Base-by-base conservation (phyloP, 1,140 invertebrate genomes). In the Drosophila ohnishii region DNA sequence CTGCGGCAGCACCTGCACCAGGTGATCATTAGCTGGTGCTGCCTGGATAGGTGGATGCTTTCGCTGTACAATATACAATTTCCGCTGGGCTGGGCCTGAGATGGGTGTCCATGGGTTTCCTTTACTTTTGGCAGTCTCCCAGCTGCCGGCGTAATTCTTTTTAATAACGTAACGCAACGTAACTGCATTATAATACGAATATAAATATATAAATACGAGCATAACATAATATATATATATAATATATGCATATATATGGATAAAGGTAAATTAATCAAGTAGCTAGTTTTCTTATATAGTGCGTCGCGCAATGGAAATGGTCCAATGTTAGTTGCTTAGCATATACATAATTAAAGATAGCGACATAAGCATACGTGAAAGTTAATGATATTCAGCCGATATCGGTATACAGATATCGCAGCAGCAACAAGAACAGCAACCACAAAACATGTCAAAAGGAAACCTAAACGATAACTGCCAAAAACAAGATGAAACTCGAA, bases 251-350 rank as follows among this genome's bases (percentile, higher is more conserved):
- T 65, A 73, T 73, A 73, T 63, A 67, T 67, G 62, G 64, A 69
- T 69, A 72, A 72, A 72, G 55, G 50, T 61, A 58, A 76, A 61
- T 71, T 86, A 86, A 82, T 86, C 82, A 80, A 87, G 80, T 88
- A 88, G 84, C 84, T 88, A 88, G 84, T 88, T 88, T 88, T 88
- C 84, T 88, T 88, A 88, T 88, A 88, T 89, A 88, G 84, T 88
- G 84, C 84, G 85, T 88, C 84, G 84, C 84, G 84, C 80, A 88
- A 88, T 88, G 84, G 84, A 89, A 69, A 88, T 65, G 84, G 84
- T 88, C 84, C 84, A 88, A 88, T 88, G 84, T 84, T 88, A 88
- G 84, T 88, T 88, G 86, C 80, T 90, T 86, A 90, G 87, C 86
- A 90, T 86, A 86, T 86, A 90, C 69, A 81, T 76, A 85, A 65